Percentiles rank a stretch among this genome's conserved stretches.
Conservation (phyloP, 2,113 vertebrate species). For the Falco punctatus region DNA sequence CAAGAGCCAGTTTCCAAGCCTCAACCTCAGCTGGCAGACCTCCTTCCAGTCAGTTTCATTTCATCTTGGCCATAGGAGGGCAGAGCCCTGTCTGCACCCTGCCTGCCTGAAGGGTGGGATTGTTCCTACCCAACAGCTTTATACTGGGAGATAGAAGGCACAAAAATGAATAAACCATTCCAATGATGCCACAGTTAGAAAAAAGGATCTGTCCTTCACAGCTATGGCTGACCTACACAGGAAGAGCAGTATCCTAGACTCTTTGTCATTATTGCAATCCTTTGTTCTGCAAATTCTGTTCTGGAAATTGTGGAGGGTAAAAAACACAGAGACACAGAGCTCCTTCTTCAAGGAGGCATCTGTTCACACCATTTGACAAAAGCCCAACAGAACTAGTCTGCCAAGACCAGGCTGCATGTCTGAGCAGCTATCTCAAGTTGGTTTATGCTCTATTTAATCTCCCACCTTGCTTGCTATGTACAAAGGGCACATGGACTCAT, state of each 20-base stretch:
- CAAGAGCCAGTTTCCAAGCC: background rate
- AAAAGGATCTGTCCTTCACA: background rate
- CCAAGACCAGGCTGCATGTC: background rate
- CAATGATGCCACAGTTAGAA: background rate
- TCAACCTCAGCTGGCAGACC: background rate
- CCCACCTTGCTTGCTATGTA: background rate
- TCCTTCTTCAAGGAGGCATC: background rate
- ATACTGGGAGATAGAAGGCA: background rate
- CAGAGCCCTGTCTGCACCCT: background rate
- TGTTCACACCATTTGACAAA: background rate
- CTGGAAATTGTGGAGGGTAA: background rate
- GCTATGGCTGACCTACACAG: background rate
- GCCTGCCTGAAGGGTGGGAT: background rate
- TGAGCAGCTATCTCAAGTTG: background rate
- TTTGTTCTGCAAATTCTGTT: background rate
- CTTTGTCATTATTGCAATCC: background rate
- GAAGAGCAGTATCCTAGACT: background rate
- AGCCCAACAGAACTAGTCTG: background rate
- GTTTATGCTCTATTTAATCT: background rate
- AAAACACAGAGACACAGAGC: background rate
- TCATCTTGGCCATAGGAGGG: background rate
- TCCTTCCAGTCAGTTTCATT: background rate
- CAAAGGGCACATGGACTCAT: background rate
- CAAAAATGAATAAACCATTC: background rate
- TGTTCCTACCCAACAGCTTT: background rate